Evolutionary conservation across 2,888 invertebrate species (phyloP), one percentile per base, ranked within the genome.

Genomic region (Drosophila macrospina): DNA sequence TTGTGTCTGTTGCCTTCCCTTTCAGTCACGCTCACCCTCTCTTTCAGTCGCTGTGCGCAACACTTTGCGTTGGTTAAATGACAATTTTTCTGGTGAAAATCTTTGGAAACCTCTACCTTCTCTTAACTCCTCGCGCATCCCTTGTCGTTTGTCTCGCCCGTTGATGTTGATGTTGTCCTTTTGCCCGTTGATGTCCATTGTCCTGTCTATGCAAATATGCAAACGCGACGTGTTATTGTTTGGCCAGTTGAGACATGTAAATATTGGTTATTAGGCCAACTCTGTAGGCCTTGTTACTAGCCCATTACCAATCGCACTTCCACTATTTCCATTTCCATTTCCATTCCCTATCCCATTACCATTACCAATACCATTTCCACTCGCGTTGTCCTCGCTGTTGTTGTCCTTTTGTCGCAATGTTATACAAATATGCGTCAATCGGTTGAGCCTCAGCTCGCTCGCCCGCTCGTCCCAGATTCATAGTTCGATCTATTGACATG

Each of bases 401-500:
- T 62, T 84, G 60, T 69, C 62, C 71, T 62, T 84, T 86, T 84
- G 77, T 77, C 79, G 84, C 86, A 84, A 84, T 84, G 64, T 84
- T 81, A 86, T 84, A 86, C 83, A 86, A 86, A 79, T 57, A 78
- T 80, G 68, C 72, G 72, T 61, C 80, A 80, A 74, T 74, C 80
- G 60, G 69, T 75, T 74, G 68, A 68, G 51, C 7, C 15, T 48
- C 50, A 45, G 54, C 44, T 51, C 41, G 16, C 16, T 10, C 37
- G n/a, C n/a, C n/a, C n/a, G n/a, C n/a, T 51, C 52, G 28, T 24
- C 51, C 5, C 11, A n/a, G 24, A 26, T 4, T 48, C 30, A 24
- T 48, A 13, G 15, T 48, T 26, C 67, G 42, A 52, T 68, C 65
- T 37, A 66, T 66, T 65, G 65, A 65, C 60, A 65, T 51, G 15